A percentile compares a stretch with the other conserved stretches of the same genome.
Conservation (phyloP, 2,113 vertebrate genomes). For the Aspidoscelis tigris region DNA sequence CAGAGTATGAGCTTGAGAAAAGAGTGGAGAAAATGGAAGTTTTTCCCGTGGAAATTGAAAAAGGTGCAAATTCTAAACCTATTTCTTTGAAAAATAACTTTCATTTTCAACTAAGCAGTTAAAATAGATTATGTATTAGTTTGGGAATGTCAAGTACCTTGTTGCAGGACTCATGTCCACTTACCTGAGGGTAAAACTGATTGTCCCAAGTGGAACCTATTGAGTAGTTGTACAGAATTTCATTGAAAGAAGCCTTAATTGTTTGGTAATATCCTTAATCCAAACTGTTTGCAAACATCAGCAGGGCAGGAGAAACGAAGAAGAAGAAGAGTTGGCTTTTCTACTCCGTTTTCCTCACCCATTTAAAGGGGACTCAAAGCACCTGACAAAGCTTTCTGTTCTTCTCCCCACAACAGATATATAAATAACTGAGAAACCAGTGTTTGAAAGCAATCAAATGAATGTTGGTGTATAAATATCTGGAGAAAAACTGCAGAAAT, state of each 20-base stretch:
- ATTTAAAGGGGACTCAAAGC: too few relatives aligned
- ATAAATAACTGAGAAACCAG: not conserved
- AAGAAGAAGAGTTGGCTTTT: too few relatives aligned
- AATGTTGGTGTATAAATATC: not conserved
- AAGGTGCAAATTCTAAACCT: constrained; percentile 75
- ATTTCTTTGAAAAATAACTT: constrained; percentile 15
- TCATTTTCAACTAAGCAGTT: not conserved
- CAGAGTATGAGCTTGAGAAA: constrained; percentile 93
- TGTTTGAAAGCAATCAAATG: not conserved
- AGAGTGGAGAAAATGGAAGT: constrained; percentile 96
- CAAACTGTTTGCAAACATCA: not conserved
- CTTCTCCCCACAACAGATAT: too few relatives aligned
- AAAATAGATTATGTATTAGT: constrained; percentile 13
- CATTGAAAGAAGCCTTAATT: not conserved
- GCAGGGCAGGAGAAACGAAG: not conserved
- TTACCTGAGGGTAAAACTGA: not conserved
- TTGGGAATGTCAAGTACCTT: not conserved
- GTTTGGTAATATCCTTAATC: not conserved
- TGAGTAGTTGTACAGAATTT: not conserved
- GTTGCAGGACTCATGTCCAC: not conserved
- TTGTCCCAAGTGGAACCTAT: not conserved
- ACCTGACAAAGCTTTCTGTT: too few relatives aligned
- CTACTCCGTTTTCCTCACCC: too few relatives aligned
- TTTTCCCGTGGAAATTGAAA: constrained; percentile 92
- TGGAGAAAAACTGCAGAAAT: not conserved